Percentiles rank a stretch among this genome's conserved stretches.
phyloP scores from a whole-genome alignment of 2,797 vertebrate species.

The Todus mexicanus region DNA sequence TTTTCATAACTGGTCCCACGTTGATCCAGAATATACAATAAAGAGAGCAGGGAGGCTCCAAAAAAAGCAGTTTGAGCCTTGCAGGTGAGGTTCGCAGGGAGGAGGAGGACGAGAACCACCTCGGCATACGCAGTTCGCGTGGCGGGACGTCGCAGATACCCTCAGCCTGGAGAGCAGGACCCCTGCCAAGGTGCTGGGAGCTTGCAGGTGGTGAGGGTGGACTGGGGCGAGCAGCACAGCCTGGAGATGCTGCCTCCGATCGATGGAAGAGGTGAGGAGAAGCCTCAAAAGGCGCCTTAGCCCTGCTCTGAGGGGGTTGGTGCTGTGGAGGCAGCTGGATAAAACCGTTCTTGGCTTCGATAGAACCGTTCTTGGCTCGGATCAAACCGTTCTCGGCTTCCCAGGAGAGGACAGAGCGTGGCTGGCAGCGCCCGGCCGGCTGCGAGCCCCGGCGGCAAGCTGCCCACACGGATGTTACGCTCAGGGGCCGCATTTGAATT shows the following conservation, averaged over 20 bases:
- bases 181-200: not conserved
- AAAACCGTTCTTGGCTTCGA: not conserved
- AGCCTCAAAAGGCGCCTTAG: not conserved
- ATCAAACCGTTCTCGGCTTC: too few relatives aligned
- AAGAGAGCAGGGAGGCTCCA: not conserved
- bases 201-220: not conserved
- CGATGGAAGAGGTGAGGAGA: not conserved
- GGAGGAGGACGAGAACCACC: not conserved
- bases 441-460: not conserved
- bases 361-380: too few relatives aligned
- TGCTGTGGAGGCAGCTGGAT: not conserved
- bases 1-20: not conserved
- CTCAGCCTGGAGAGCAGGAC: not conserved
- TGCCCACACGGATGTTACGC: accelerated
- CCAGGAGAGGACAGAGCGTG: too few relatives aligned
- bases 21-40: not conserved
- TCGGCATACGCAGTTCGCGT: accelerated
- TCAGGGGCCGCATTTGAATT: not conserved
- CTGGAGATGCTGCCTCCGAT: not conserved
- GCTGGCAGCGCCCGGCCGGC: not conserved
- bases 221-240: not conserved
- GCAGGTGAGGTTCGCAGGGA: not conserved
- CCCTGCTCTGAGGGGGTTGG: not conserved
- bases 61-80: not conserved
- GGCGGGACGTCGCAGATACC: not conserved